These are phyloP conservation scores for Cynodonichthys magdalenae DNA, from an alignment of 2,797 vertebrate genomes.

Conservation along the genomic window DNA sequence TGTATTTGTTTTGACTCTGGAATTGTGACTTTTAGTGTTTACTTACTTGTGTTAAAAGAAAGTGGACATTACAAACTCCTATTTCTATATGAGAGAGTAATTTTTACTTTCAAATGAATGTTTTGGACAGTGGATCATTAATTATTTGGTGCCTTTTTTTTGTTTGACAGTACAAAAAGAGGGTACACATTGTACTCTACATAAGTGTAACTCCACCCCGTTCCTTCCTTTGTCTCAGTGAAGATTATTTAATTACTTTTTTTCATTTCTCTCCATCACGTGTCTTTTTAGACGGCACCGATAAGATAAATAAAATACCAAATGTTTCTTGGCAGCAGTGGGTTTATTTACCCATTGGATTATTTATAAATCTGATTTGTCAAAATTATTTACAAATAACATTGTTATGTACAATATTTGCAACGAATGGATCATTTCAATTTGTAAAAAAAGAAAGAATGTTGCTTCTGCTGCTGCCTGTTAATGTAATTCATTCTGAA, in stretches of 20 bases:
- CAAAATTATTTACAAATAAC: neutral
- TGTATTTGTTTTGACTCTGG: neutral
- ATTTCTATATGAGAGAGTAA: neutral
- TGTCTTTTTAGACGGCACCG: conserved; percentile 41
- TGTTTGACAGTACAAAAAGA: neutral
- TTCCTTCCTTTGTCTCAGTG: conserved; percentile 9
- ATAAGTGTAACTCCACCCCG: conserved; percentile 18
- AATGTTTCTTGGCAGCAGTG: too few relatives aligned
- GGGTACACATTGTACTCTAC: neutral
- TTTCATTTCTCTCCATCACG: conserved; percentile 10
- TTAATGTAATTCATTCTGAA: conserved; percentile 12
- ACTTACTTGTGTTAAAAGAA: neutral
- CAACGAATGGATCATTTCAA: neutral
- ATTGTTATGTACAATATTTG: neutral
- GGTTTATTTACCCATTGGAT: neutral
- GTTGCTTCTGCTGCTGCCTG: neutral
- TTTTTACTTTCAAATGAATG: neutral
- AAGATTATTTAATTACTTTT: neutral
- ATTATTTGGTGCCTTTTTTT: neutral
- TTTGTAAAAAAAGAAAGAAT: neutral
- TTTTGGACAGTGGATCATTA: neutral
- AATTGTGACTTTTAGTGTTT: neutral
- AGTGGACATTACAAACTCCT: neutral
- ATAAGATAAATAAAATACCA: conserved; percentile 30
- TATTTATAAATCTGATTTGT: conserved; percentile 13